Conservation (phyloP, 2,113 vertebrate genomes). For the Cyprinodon tularosa region DNA sequence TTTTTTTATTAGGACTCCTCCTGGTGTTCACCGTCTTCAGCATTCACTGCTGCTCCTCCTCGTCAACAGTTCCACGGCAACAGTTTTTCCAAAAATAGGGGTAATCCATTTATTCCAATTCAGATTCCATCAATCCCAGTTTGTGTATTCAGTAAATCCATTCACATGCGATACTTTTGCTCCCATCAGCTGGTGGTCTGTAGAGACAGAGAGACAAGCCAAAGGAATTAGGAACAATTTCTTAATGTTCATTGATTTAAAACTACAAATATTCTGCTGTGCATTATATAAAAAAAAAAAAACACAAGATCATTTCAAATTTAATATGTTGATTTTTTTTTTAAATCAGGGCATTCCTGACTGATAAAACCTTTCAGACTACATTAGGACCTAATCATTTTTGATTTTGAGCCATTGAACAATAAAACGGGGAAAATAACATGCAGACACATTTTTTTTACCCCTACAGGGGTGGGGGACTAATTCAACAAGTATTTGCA, state of each 20-base stretch:
- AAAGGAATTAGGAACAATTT: slow-evolving; percentile 32
- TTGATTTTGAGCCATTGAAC: neutral
- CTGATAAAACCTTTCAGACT: neutral
- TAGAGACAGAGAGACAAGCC: slow-evolving; percentile 53
- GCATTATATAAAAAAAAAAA: neutral
- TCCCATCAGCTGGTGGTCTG: neutral
- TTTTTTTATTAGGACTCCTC: slow-evolving; percentile 40
- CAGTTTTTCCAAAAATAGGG: slow-evolving; percentile 60
- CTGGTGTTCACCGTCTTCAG: slow-evolving; percentile 51
- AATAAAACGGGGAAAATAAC: neutral
- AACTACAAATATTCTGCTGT: neutral
- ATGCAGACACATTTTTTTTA: too few relatives aligned
- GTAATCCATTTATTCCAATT: slow-evolving; percentile 76
- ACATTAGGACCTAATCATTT: neutral
- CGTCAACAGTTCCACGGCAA: slow-evolving; percentile 68
- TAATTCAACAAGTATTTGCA: too few relatives aligned
- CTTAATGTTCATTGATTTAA: neutral
- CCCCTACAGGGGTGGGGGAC: too few relatives aligned
- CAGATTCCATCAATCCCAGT: slow-evolving; percentile 58
- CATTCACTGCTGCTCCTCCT: slow-evolving; percentile 57
- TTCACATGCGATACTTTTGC: neutral
- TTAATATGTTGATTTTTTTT: neutral
- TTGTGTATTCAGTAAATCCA: slow-evolving; percentile 59
- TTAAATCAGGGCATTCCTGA: too few relatives aligned
- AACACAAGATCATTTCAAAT: neutral